phyloP scores from a whole-genome alignment of 2,888 invertebrate species.

The Neoscelio sp. region DNA sequence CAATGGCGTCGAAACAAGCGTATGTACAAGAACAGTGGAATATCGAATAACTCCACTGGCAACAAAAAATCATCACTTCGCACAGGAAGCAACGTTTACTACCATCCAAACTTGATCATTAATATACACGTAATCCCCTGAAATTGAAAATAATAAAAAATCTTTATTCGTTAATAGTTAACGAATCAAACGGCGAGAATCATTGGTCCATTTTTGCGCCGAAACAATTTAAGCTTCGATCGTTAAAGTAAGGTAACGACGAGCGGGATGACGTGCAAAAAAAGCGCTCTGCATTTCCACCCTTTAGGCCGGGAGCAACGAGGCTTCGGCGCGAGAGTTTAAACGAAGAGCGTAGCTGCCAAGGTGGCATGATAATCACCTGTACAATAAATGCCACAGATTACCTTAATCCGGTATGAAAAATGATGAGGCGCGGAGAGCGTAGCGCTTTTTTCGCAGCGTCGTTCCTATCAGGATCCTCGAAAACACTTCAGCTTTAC shows the following conservation, averaged over 20 bases:
- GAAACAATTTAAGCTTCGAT: conserved; percentile 30
- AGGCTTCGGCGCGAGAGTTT: conserved; percentile 14
- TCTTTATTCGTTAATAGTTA: not conserved
- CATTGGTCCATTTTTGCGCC: conserved; percentile 9
- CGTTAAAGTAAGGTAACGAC: conserved; percentile 29
- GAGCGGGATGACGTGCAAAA: conserved; percentile 15
- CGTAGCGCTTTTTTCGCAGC: conserved; percentile 24
- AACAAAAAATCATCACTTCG: too few species aligned
- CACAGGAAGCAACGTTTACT: too few species aligned
- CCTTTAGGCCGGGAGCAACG: conserved; percentile 15
- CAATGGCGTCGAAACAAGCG: too few species aligned
- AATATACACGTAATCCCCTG: too few species aligned
- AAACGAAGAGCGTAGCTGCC: conserved; percentile 42
- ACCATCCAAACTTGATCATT: too few species aligned
- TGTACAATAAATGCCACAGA: conserved; percentile 66
- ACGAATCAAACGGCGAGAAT: conserved; percentile 18
- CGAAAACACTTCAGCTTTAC: conserved; percentile 50
- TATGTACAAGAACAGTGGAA: too few species aligned
- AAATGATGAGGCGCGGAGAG: conserved; percentile 58
- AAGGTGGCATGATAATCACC: conserved; percentile 62
- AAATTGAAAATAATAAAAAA: too few species aligned
- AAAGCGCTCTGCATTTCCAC: conserved; percentile 2
- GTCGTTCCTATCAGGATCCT: conserved; percentile 29
- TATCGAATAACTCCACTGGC: too few species aligned
- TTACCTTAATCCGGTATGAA: conserved; percentile 63